Evolutionary conservation across 2,888 invertebrate genomes (phyloP).

Genomic region (Cylindroiulus punctatus): DNA sequence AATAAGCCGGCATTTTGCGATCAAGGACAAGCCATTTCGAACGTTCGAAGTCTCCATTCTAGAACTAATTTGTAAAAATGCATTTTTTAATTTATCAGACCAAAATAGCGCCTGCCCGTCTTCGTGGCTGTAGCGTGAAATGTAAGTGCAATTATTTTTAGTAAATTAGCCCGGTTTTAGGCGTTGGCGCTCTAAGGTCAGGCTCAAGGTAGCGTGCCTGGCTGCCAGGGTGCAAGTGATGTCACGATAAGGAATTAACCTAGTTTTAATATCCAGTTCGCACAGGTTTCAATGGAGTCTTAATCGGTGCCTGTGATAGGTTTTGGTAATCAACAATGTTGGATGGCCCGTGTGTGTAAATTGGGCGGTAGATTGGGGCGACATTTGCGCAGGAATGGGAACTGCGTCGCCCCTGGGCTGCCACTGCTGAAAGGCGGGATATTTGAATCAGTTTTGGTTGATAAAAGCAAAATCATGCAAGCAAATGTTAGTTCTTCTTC

Average conservation of each 20-base stretch:
- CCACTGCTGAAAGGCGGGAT: background rate
- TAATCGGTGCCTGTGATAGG: background rate
- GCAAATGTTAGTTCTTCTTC: no score
- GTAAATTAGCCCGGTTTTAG: background rate
- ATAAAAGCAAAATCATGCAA: no score
- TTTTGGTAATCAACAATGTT: background rate
- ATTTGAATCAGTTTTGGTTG: background rate
- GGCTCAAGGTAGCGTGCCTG: background rate
- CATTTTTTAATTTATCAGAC: conserved; percentile 27
- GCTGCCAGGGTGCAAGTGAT: background rate
- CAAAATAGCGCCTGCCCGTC: background rate
- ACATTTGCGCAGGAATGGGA: no score
- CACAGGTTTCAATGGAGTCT: background rate
- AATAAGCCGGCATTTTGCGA: background rate
- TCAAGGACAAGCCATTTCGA: background rate
- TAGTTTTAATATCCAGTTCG: background rate
- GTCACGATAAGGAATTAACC: background rate
- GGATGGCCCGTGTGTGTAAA: no score
- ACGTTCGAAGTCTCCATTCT: background rate
- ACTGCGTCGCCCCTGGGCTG: no score
- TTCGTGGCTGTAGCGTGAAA: background rate
- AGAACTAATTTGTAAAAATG: background rate
- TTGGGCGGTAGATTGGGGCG: no score
- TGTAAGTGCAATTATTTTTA: conserved; percentile 15
- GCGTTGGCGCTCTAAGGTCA: background rate